Evolutionary conservation across 2,888 invertebrate genomes (phyloP).

Genomic region (Hypomecis punctinalis): DNA sequence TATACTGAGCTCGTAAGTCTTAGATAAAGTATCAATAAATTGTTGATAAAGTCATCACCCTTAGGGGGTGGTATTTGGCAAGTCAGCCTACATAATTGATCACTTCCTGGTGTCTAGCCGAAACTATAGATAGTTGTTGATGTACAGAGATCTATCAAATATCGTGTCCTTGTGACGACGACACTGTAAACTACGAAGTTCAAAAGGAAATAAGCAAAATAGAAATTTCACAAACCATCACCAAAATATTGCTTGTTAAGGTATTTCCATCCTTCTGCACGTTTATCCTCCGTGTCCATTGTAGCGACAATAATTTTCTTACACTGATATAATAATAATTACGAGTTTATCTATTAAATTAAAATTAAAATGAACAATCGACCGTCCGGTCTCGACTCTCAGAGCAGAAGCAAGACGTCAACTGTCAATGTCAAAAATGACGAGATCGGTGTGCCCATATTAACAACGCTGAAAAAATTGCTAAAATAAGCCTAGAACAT

Average conservation of each 20-base stretch:
- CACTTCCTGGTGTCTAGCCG: constrained; percentile 32
- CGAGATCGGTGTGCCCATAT: constrained; percentile 41
- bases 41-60: constrained; percentile 7
- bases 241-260: constrained; percentile 82
- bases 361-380: constrained; percentile 41
- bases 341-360: constrained; percentile 33
- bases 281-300: constrained; percentile 74
- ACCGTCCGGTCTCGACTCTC: constrained; percentile 36
- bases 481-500: not conserved
- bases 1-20: constrained; percentile 11
- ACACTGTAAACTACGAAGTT: constrained; percentile 50
- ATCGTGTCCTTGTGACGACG: constrained; percentile 56
- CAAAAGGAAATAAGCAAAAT: constrained; percentile 46
- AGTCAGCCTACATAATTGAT: constrained; percentile 20
- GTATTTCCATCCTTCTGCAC: constrained; percentile 81
- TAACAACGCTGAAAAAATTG: constrained; percentile 21
- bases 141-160: constrained; percentile 20
- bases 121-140: constrained; percentile 7
- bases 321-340: constrained; percentile 30
- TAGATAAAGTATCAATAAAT: constrained; percentile 15
- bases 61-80: constrained; percentile 12
- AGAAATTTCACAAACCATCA: constrained; percentile 69
- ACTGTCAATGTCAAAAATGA: constrained; percentile 57
- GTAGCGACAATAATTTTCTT: constrained; percentile 35
- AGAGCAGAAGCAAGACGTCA: constrained; percentile 35